These are phyloP conservation scores for Percopsis transmontana DNA, from an alignment of 2,113 vertebrate genomes.

Conservation along the genomic window DNA sequence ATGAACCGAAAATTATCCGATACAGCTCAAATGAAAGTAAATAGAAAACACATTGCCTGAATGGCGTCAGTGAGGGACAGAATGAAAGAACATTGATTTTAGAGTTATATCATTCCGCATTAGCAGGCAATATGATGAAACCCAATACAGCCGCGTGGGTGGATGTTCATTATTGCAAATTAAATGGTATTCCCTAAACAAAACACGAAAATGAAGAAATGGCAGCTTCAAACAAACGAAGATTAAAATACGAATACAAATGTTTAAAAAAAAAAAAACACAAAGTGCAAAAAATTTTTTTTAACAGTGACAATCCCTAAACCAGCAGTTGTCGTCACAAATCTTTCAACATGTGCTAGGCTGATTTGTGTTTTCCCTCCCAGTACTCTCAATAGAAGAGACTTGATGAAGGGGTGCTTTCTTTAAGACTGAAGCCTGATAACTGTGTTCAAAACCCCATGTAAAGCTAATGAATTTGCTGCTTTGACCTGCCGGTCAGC, in stretches of 20 bases:
- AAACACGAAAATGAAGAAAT: background rate
- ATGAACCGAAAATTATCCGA: background rate
- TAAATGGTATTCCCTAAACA: background rate
- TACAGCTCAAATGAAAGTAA: background rate
- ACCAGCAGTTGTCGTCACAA: no score
- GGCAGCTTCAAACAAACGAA: background rate
- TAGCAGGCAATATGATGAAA: background rate
- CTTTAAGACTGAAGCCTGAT: no score
- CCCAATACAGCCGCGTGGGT: background rate
- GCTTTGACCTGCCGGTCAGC: background rate
- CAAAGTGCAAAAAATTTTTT: background rate
- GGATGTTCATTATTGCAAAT: constrained; percentile 2
- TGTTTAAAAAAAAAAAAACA: background rate
- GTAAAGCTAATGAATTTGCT: background rate
- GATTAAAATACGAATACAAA: no score
- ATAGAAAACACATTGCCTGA: constrained; percentile 1
- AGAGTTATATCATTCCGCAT: background rate
- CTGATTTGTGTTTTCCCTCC: background rate
- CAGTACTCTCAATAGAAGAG: no score
- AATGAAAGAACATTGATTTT: background rate
- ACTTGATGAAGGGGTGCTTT: no score
- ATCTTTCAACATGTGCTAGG: background rate
- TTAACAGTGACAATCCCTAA: background rate
- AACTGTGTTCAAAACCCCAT: background rate
- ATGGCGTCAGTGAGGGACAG: background rate